Evolutionary conservation across 1,140 invertebrate species (phyloP), one percentile per base, ranked within the genome.

Genomic region (Drosophila sproati): DNA sequence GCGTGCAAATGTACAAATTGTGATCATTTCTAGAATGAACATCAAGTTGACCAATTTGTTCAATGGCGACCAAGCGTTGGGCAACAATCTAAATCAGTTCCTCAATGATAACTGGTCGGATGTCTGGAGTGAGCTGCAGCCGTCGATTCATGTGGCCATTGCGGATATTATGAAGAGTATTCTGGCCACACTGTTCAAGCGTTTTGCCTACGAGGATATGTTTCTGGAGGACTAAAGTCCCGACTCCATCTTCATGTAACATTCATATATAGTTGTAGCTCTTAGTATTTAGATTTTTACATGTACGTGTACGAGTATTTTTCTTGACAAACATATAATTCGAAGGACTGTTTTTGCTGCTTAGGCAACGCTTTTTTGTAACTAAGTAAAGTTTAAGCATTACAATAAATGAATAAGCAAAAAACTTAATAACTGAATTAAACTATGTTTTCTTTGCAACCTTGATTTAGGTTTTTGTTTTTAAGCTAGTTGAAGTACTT

Each of bases 21-120:
- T 3, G 20, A 29, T 32, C 3, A 92, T 95, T 5, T 93, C 93
- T 5, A 91, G 94, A 56, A 95, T 95, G 4, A 93, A 92, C 10
- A 93, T 96, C 41, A 92, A 95, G 63, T 91, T 96, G 29, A 94
- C 95, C 2, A 95, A 96, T 92, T 92, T 96, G 1, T 96, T 96
- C 78, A 95, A 95, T 73, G 95, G 95, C 2, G 95, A 96, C 73
- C 91, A 94, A 52, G 94, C 94, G 29, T 85, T 96, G 34, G 94
- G 95, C 93, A 88, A 93, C 20, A 93, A 94, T 2, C 94, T 95
- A 91, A 95, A 95, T 85, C 78, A 93, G 8, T 95, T 95, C 76
- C 76, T 95, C 4, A 95, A 95, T 71, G 93, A 95, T 59, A 95
- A 95, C 64, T 95, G 94, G 94, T 93, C 91, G 35, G 92, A 91